phyloP scores from a whole-genome alignment of 2,113 vertebrate species.

The Reinhardtius hippoglossoides region DNA sequence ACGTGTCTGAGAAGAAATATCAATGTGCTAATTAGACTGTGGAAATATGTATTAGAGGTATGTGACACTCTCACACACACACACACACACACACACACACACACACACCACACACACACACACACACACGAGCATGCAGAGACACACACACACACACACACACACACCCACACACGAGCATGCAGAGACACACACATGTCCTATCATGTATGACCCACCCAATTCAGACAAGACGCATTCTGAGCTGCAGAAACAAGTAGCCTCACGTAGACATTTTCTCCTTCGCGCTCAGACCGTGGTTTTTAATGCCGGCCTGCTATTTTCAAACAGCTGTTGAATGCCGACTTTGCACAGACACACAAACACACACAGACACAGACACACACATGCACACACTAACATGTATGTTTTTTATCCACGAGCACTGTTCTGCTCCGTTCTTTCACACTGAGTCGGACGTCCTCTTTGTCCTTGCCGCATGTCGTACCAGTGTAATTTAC shows the following conservation, averaged over 20 bases:
- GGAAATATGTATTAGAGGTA: neutral
- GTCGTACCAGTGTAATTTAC: neutral
- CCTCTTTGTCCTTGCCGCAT: conserved; percentile 47
- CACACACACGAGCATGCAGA: neutral
- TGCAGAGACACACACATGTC: neutral
- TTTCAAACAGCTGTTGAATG: conserved; percentile 34
- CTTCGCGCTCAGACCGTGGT: conserved; percentile 5
- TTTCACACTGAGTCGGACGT: neutral
- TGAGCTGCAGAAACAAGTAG: conserved; percentile 15
- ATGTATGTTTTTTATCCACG: neutral
- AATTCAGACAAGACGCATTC: conserved; percentile 3
- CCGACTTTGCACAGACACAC: neutral
- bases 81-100: neutral
- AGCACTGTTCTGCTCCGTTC: neutral
- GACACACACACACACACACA: neutral
- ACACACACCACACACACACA: no score
- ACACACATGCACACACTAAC: neutral
- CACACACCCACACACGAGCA: neutral
- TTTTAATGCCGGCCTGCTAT: neutral
- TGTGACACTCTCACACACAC: neutral
- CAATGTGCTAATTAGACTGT: conserved; percentile 12
- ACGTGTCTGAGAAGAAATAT: conserved; percentile 26
- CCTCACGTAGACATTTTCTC: neutral
- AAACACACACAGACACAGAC: neutral
- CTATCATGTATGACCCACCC: neutral